Evolutionary conservation across 35 echinoderm and acorn worm genomes (phyloP), one percentile per base, ranked within the genome.

Genomic region (Apostichopus japonicus): DNA sequence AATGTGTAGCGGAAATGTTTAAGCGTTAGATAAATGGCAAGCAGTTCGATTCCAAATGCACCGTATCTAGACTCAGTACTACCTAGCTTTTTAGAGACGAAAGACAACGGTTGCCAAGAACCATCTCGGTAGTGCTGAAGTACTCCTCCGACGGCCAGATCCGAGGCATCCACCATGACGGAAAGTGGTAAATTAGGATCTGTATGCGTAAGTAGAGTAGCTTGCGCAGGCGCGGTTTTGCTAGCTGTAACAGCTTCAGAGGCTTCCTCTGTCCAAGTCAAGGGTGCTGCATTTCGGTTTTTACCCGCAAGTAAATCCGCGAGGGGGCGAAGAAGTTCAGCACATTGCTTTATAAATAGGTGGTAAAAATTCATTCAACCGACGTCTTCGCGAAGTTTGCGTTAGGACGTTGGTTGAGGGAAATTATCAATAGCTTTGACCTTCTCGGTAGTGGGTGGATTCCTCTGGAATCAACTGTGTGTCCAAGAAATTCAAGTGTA

Each of bases 31-130:
- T 33, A 33, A 33, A 33, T 33, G 27, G 27, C 27, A 33, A 33
- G 27, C 27, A 33, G 88, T 91, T 94, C 93, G n/a, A 87, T 10
- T 9, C 93, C 87, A 79, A 94, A 94, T 11, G 93, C 56, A 51
- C 93, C 90, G 58, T 90, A 94, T 54, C 93, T 15, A 13, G 93
- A 90, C 78, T 94, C 75, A 8, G 87, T 76, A 7, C 86, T 72
- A 65, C 79, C 51, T 8, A 94, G 93, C 16, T 80, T 77, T 17
- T 77, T 33, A 33, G 27, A 33, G 27, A 33, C 27, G 27, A 33
- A 33, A 33, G 0, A 33, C 27, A 33, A 33, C 56, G 93, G 86
- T 80, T 94, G 86, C 88, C 93, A 86, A 71, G 16, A 6, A 1
- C 62, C 51, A 8, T 82, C 65, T 51, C 79, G 27, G 21, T 67